Percentiles rank a stretch among this genome's conserved stretches.
Conservation (phyloP, 2,113 vertebrate species). For the Corythornis madagascariensis region DNA sequence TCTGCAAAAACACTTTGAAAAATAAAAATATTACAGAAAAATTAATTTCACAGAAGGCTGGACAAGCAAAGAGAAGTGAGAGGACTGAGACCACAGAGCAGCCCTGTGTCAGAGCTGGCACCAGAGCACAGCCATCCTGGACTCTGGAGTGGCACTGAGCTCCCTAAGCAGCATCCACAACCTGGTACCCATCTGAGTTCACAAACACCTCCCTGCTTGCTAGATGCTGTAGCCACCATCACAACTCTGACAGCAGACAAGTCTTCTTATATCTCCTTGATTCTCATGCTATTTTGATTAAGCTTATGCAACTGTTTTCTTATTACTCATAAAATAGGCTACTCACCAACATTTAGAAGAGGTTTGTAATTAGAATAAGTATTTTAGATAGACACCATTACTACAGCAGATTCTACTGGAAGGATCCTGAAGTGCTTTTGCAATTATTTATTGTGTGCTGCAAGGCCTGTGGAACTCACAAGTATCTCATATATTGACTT, state of each 20-base stretch:
- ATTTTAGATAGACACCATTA: neutral
- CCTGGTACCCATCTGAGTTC: neutral
- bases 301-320: neutral
- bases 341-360: neutral
- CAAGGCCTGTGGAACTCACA: neutral
- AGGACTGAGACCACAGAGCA: neutral
- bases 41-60: neutral
- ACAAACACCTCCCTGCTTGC: rapidly evolving
- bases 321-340: neutral
- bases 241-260: neutral
- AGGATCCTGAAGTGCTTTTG: neutral
- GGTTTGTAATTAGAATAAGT: neutral
- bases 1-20: neutral
- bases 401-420: neutral
- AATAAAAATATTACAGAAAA: neutral
- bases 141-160: neutral
- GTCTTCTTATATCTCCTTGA: neutral
- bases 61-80: neutral
- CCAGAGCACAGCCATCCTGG: rapidly evolving
- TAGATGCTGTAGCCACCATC: neutral
- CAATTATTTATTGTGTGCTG: neutral
- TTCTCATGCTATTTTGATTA: neutral
- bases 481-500: neutral
- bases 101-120: neutral
- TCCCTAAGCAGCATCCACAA: neutral